Evolutionary conservation across 2,797 vertebrate species (phyloP), one percentile per base, ranked within the genome.

Genomic region (Apogon hyalosoma): DNA sequence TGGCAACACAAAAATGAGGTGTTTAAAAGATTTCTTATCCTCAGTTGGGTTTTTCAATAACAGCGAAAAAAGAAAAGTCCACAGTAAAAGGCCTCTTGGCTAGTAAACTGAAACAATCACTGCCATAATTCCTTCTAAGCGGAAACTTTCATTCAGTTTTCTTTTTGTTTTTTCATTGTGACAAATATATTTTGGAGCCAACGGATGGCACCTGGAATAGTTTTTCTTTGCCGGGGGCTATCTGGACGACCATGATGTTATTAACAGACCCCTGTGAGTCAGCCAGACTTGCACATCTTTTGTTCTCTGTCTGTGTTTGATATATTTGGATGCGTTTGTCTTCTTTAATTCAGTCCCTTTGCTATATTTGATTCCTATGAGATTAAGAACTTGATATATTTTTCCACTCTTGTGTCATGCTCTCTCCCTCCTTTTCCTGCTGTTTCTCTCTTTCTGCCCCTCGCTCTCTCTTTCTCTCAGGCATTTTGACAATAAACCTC

Each of bases 401-500:
- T 68, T 15, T 12, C 21, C 40, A 28, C 24, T 72, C 58, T 11
- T 11, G 46, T 71, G 36, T 73, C 76, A 46, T 43, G 28, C 62
- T 71, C 33, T 61, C 42, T 58, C 18, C 18, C 21, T 40, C 13
- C 9, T 47, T 40, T 41, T 41, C 24, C 14, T 39, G 5, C 14
- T 63, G 51, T 48, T 49, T 68, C 62, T 52, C 69, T 69, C 57
- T 59, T 11, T 10, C 24, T 65, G 40, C 48, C 54, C 48, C 59
- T 69, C 31, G 1, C 33, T 72, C 48, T 24, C 50, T 42, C 61
- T 65, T 46, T 63, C 50, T 76, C 68, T 64, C 63, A 33, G 49
- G 64, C 63, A 15, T n/a, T 79, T 64, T 63, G 43, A 56, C 69
- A 82, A 74, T 89, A 90, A 87, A 90, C 80, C 77, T 88, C 73